phyloP scores from a whole-genome alignment of 2,113 vertebrate genomes.

The Sitta europaea region DNA sequence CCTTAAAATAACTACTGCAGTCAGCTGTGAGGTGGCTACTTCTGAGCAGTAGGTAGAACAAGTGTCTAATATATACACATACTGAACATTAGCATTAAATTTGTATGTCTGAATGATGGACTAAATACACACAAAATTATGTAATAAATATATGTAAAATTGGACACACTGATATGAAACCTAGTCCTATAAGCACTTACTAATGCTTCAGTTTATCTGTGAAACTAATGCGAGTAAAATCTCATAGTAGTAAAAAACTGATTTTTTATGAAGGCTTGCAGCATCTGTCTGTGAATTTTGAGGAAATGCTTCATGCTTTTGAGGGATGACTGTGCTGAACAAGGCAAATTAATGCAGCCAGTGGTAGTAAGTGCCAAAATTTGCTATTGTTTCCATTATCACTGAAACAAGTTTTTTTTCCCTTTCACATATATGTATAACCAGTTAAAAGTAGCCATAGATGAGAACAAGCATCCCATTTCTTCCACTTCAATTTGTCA shows the following conservation, averaged over 20 bases:
- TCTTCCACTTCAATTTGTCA: neutral
- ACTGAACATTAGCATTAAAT: neutral
- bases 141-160: neutral
- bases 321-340: neutral
- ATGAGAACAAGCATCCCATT: neutral
- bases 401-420: neutral
- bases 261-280: neutral
- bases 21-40: neutral
- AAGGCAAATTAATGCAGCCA: neutral
- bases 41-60: neutral
- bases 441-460: neutral
- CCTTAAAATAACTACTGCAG: neutral
- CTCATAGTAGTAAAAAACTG: rapidly evolving
- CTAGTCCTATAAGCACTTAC: neutral
- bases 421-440: neutral
- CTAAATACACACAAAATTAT: rapidly evolving
- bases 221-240: neutral
- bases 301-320: neutral
- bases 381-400: rapidly evolving
- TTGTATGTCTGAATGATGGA: neutral
- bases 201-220: neutral
- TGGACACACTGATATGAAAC: neutral
- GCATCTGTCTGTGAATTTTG: neutral
- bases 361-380: neutral
- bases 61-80: no score